Conservation (phyloP, 2,888 invertebrate genomes). For the Leucoptera coffeella region DNA sequence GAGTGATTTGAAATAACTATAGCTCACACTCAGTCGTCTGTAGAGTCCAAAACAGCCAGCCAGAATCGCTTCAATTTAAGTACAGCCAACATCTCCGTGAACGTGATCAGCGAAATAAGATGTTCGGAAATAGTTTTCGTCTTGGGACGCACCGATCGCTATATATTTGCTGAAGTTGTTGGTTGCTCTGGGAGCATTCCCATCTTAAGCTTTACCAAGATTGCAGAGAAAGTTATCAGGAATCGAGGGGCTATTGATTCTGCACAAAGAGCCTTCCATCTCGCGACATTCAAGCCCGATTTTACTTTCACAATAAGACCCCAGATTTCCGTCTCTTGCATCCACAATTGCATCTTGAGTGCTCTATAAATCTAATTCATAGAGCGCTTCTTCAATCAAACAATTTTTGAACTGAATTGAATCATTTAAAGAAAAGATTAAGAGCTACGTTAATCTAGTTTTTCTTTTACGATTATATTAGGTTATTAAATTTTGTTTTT, state of each 20-base stretch:
- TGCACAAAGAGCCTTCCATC: slow-evolving; percentile 39
- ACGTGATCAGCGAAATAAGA: slow-evolving; percentile 2
- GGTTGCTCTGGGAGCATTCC: background rate
- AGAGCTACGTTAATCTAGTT: too few species aligned
- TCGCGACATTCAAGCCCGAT: slow-evolving; percentile 40
- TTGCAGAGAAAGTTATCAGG: slow-evolving; percentile 42
- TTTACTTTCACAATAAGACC: slow-evolving; percentile 39
- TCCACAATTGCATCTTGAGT: too few species aligned
- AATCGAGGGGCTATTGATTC: slow-evolving; percentile 45
- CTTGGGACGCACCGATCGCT: too few species aligned
- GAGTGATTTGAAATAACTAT: too few species aligned
- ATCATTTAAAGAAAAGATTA: too few species aligned
- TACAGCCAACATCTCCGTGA: slow-evolving; percentile 1
- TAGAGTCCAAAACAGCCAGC: too few species aligned
- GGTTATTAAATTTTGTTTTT: too few species aligned
- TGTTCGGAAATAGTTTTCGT: slow-evolving; percentile 1
- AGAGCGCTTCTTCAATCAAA: too few species aligned
- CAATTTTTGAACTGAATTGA: too few species aligned
- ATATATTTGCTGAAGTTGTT: background rate
- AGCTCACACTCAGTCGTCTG: too few species aligned
- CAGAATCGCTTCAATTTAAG: slow-evolving; percentile 3
- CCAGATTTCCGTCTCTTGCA: slow-evolving; percentile 40
- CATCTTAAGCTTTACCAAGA: slow-evolving; percentile 18
- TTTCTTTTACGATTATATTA: too few species aligned
- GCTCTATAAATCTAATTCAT: too few species aligned